These are phyloP conservation scores for Esox niger DNA, from an alignment of 2,113 vertebrate genomes.

Conservation along the genomic window DNA sequence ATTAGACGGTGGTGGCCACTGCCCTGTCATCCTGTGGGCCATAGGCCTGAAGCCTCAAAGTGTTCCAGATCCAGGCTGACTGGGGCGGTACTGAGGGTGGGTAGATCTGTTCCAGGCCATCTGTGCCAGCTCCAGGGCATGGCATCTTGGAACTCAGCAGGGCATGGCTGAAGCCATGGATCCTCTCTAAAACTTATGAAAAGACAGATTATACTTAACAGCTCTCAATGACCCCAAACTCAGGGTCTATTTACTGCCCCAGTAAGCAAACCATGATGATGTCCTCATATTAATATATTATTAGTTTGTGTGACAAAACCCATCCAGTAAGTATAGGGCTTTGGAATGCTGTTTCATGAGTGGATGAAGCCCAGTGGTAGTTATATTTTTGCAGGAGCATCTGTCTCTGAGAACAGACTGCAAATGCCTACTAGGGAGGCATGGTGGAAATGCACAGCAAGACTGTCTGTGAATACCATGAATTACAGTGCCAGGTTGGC, in stretches of 20 bases:
- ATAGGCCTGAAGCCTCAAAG: slow-evolving; percentile 51
- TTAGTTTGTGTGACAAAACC: neutral
- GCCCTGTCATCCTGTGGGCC: slow-evolving; percentile 49
- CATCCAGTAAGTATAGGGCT: neutral
- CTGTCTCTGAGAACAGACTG: slow-evolving; percentile 9
- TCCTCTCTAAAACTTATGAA: slow-evolving; percentile 41
- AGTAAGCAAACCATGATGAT: slow-evolving; percentile 29
- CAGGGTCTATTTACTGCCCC: slow-evolving; percentile 36
- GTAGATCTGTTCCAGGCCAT: slow-evolving; percentile 66
- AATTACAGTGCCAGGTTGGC: neutral
- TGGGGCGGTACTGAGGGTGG: neutral
- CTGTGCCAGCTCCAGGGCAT: slow-evolving; percentile 65
- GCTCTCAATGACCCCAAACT: slow-evolving; percentile 38
- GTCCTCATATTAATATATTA: slow-evolving; percentile 16
- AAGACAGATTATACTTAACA: slow-evolving; percentile 16
- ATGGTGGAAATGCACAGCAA: slow-evolving; percentile 13
- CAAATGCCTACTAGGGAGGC: slow-evolving; percentile 12
- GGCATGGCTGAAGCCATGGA: slow-evolving; percentile 40
- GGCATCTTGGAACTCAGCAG: slow-evolving; percentile 54
- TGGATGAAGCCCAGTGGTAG: slow-evolving; percentile 5
- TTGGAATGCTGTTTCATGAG: slow-evolving; percentile 14
- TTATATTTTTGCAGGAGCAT: slow-evolving; percentile 22
- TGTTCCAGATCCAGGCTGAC: slow-evolving; percentile 46
- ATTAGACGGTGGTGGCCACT: slow-evolving; percentile 55
- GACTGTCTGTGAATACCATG: slow-evolving; percentile 18